A percentile compares a stretch with the other conserved stretches of the same genome.
phyloP scores from a whole-genome alignment of 2,113 vertebrate species.

The Neomonachus schauinslandi region DNA sequence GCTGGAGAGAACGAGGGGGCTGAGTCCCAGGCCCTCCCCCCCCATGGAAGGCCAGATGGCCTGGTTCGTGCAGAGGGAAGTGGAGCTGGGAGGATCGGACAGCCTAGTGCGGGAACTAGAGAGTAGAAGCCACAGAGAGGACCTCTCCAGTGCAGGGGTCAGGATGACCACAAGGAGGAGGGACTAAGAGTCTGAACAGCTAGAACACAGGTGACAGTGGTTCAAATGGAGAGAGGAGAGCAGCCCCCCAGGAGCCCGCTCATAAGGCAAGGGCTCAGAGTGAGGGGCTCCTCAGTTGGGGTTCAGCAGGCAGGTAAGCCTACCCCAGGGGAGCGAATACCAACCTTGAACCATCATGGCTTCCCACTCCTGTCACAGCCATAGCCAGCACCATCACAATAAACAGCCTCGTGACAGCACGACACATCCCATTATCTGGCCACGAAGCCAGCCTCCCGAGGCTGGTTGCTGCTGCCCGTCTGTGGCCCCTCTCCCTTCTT shows the following conservation, averaged over 20 bases:
- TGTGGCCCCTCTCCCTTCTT: background rate
- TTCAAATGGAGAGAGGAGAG: background rate
- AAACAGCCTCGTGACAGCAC: background rate
- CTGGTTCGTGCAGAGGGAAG: background rate
- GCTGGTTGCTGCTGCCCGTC: background rate
- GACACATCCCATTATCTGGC: rapidly evolving
- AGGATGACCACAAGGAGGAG: background rate
- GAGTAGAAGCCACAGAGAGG: rapidly evolving
- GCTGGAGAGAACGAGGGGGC: background rate
- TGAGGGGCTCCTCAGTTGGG: rapidly evolving
- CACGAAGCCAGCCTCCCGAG: rapidly evolving
- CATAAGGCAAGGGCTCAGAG: rapidly evolving
- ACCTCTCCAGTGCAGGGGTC: no score
- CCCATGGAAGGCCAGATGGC: background rate
- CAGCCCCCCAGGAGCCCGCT: rapidly evolving
- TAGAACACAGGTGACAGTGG: rapidly evolving
- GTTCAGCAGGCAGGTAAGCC: background rate
- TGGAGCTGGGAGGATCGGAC: background rate
- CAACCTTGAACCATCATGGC: rapidly evolving
- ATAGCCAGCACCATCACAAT: background rate
- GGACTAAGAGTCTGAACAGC: background rate
- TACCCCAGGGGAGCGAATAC: rapidly evolving
- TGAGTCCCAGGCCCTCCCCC: no score
- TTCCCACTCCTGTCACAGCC: rapidly evolving
- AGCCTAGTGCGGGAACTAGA: rapidly evolving